Conservation (phyloP, 2,888 invertebrate species). For the Peribatodes rhomboidaria region DNA sequence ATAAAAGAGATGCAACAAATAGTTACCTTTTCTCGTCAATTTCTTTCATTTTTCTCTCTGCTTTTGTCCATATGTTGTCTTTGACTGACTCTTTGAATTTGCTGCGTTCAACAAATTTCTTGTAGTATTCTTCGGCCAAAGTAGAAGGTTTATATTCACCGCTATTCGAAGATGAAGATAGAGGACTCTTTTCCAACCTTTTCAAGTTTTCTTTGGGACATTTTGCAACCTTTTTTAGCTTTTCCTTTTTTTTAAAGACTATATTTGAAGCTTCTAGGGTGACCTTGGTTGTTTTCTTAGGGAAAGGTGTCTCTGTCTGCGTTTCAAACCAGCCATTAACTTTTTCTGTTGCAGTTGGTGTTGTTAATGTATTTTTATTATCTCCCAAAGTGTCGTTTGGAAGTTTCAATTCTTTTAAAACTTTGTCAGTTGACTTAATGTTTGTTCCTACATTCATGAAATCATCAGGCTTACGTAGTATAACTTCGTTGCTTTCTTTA, state of each 20-base stretch:
- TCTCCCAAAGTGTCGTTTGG: not conserved
- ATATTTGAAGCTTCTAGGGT: conserved; percentile 41
- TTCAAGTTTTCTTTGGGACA: not conserved
- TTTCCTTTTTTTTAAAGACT: conserved; percentile 45
- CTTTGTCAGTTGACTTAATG: not conserved
- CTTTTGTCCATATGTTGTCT: conserved; percentile 62
- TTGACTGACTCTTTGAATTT: conserved; percentile 49
- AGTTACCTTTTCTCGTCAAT: conserved; percentile 61
- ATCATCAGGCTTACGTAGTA: conserved; percentile 51
- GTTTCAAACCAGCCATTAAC: conserved; percentile 34
- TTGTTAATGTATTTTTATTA: not conserved
- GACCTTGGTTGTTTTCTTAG: conserved; percentile 39
- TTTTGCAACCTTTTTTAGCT: conserved; percentile 3
- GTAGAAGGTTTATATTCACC: conserved; percentile 53
- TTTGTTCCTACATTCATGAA: conserved; percentile 39
- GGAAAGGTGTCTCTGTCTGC: conserved; percentile 16
- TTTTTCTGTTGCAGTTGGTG: conserved; percentile 17
- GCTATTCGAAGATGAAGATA: not conserved
- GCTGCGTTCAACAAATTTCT: conserved; percentile 56
- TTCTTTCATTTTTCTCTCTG: conserved; percentile 61
- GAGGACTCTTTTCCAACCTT: conserved; percentile 1
- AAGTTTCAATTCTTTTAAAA: not conserved
- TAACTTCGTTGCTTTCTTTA: not conserved
- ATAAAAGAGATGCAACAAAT: conserved; percentile 13
- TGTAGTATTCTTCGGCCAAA: conserved; percentile 61